A percentile compares a stretch with the other conserved stretches of the same genome.
Evolutionary conservation across 2,113 vertebrate genomes (phyloP).

Genomic region (Ceyx melanurus): DNA sequence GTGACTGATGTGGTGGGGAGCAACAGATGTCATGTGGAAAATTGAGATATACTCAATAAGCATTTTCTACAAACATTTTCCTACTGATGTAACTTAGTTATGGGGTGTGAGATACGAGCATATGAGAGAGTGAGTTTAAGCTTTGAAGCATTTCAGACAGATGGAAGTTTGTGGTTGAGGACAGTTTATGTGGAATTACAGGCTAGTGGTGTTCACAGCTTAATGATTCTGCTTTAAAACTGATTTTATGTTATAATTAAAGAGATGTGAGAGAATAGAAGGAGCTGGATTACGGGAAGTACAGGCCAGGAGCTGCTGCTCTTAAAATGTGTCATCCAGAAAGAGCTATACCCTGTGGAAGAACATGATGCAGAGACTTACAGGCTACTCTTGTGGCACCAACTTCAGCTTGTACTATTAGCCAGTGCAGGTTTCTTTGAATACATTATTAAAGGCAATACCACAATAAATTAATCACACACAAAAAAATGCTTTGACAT

Average conservation of each 20-base stretch:
- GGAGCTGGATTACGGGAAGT: not conserved
- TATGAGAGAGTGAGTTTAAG: constrained; percentile 54
- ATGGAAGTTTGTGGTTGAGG: constrained; percentile 62
- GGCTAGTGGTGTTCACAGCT: constrained; percentile 57
- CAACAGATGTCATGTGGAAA: constrained; percentile 65
- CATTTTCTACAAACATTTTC: constrained; percentile 67
- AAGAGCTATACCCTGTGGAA: not conserved
- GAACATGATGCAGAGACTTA: not conserved
- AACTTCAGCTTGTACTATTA: not conserved
- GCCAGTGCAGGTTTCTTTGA: not conserved
- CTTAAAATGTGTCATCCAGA: not conserved
- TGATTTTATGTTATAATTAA: constrained; percentile 40
- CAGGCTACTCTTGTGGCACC: not conserved
- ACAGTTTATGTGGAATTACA: constrained; percentile 49
- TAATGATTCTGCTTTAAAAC: constrained; percentile 45
- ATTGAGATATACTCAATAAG: constrained; percentile 61
- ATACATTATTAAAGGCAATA: not conserved
- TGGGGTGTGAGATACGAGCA: constrained; percentile 59
- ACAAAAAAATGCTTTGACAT: constrained; percentile 7
- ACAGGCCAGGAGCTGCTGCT: not conserved
- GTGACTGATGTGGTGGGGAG: constrained; percentile 51
- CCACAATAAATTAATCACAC: not conserved
- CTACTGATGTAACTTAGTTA: constrained; percentile 55
- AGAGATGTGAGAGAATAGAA: not conserved
- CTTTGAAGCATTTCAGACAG: constrained; percentile 50